Conservation (phyloP, 2,888 invertebrate species). For the Galerucella pusilla region DNA sequence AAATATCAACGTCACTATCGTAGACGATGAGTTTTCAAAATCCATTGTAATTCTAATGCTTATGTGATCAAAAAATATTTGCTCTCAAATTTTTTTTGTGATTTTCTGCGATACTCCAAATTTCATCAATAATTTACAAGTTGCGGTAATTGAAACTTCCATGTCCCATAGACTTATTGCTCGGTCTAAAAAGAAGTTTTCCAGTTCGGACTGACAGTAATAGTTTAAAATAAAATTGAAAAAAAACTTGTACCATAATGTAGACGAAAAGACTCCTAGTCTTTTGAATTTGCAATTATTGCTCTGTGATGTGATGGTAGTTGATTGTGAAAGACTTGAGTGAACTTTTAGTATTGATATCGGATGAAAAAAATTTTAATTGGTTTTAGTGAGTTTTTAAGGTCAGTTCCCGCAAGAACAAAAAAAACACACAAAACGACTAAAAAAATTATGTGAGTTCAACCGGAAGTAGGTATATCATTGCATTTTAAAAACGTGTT, state of each 20-base stretch:
- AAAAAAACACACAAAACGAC: conserved; percentile 1
- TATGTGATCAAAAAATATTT: no score
- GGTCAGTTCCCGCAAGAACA: neutral
- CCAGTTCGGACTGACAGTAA: conserved; percentile 19
- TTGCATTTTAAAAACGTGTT: conserved; percentile 9
- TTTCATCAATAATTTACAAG: neutral
- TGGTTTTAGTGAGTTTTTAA: conserved; percentile 26
- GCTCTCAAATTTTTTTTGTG: neutral
- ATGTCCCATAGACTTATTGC: conserved; percentile 12
- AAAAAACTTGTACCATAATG: conserved; percentile 24
- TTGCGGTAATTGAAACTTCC: neutral
- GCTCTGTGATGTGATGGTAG: conserved; percentile 49
- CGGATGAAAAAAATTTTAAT: conserved; percentile 19
- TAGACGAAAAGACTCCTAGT: conserved; percentile 32
- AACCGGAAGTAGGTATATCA: conserved; percentile 4
- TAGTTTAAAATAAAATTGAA: neutral
- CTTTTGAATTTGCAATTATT: conserved; percentile 43
- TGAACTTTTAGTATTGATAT: conserved; percentile 26
- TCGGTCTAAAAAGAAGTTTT: conserved; percentile 22
- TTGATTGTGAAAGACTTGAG: conserved; percentile 36
- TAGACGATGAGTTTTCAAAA: no score
- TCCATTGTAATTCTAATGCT: no score
- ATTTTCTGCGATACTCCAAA: neutral
- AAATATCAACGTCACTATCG: no score
- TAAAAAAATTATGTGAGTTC: conserved; percentile 3